These are phyloP conservation scores for Madoqua kirkii DNA, from an alignment of 2,113 vertebrate species.

Conservation along the genomic window DNA sequence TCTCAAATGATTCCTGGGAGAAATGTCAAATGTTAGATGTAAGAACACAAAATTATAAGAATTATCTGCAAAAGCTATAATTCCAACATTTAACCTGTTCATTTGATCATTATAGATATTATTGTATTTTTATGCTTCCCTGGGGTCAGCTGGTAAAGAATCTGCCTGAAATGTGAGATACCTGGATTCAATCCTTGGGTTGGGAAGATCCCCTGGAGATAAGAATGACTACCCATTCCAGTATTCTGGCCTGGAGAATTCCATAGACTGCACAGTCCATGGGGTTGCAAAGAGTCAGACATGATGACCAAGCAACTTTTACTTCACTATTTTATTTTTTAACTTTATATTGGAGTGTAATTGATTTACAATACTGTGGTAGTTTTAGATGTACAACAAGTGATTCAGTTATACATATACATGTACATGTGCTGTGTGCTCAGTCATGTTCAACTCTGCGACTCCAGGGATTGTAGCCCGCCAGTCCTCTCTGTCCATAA, in stretches of 20 bases:
- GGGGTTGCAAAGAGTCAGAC: background rate
- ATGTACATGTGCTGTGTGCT: background rate
- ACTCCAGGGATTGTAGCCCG: background rate
- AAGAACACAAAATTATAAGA: background rate
- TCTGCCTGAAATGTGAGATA: background rate
- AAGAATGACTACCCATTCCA: background rate
- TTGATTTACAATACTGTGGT: background rate
- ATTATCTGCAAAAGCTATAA: background rate
- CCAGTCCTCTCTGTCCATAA: background rate
- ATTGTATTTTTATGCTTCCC: background rate
- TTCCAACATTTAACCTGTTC: background rate
- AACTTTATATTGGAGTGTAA: background rate
- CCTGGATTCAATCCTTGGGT: background rate
- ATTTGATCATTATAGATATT: background rate
- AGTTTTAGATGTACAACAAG: background rate
- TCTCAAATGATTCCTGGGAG: background rate
- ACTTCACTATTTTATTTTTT: background rate
- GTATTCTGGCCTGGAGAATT: background rate
- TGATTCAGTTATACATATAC: background rate
- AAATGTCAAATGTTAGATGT: background rate
- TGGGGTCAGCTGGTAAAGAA: background rate
- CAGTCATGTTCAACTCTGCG: background rate
- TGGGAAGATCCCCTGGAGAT: background rate
- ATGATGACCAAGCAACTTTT: background rate
- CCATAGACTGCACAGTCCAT: background rate